Percentiles rank a stretch among this genome's conserved stretches.
phyloP scores from a whole-genome alignment of 2,797 vertebrate genomes.

The Pristis pectinata region DNA sequence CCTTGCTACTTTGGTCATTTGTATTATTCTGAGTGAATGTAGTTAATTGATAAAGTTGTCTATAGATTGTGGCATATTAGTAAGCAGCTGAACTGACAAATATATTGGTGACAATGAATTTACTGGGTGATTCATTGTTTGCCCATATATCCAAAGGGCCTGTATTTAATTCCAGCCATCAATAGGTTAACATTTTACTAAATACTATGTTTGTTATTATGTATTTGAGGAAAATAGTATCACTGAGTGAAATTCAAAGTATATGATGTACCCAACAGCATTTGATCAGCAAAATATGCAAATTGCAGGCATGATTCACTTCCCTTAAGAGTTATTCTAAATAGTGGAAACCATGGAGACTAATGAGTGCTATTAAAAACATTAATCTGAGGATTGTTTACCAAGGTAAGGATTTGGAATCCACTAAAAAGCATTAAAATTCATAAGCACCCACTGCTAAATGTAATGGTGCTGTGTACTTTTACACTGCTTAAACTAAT shows the following conservation, averaged over 20 bases:
- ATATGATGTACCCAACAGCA: not conserved
- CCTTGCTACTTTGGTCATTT: not conserved
- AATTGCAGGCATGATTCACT: slow-evolving; percentile 11
- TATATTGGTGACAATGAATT: not conserved
- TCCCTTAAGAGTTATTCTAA: slow-evolving; percentile 13
- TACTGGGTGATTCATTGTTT: not conserved
- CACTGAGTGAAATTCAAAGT: not conserved
- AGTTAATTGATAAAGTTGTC: not conserved
- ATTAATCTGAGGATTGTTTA: slow-evolving; percentile 20
- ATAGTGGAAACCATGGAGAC: slow-evolving; percentile 35
- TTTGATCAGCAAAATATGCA: not conserved
- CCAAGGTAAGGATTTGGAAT: not conserved
- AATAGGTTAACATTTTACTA: not conserved
- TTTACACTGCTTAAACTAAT: not conserved
- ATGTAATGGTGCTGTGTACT: not conserved
- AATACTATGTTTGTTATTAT: not conserved
- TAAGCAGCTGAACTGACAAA: not conserved
- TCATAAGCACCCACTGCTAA: not conserved
- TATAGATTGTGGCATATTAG: not conserved
- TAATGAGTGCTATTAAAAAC: slow-evolving; percentile 29
- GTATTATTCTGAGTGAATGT: not conserved
- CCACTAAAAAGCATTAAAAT: slow-evolving; percentile 15
- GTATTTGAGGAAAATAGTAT: not conserved
- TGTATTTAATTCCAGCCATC: not conserved
- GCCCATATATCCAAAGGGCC: not conserved